phyloP scores from a whole-genome alignment of 2,888 invertebrate species.

The Plemyria rubiginata region DNA sequence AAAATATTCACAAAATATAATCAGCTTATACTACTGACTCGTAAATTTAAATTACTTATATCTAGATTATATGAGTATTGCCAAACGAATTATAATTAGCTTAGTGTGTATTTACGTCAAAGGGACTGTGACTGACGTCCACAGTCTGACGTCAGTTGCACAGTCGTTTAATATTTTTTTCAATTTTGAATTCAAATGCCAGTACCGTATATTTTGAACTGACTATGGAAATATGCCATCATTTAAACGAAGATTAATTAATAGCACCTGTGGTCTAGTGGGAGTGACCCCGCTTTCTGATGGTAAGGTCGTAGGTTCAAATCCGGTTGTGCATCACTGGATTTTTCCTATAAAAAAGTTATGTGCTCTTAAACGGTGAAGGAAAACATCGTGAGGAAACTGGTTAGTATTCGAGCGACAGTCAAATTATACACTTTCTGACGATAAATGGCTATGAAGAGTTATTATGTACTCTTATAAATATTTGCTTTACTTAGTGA shows the following conservation, averaged over 20 bases:
- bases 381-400: no score
- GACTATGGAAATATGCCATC: not conserved
- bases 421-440: constrained; percentile 9
- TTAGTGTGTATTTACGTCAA: constrained; percentile 8
- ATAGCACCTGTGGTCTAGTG: no score
- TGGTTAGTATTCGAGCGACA: not conserved
- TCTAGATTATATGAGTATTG: constrained; percentile 34
- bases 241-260: no score
- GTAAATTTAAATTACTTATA: constrained; percentile 21
- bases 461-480: constrained; percentile 9
- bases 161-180: not conserved
- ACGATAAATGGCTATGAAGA: constrained; percentile 4
- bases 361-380: no score
- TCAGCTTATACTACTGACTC: constrained; percentile 19
- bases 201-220: not conserved
- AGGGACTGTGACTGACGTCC: not conserved
- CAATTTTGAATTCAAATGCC: not conserved
- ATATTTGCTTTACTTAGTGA: constrained; percentile 18
- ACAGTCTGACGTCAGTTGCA: not conserved
- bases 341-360: no score
- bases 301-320: no score
- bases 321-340: no score
- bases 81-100: constrained; percentile 36
- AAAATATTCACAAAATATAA: constrained; percentile 15
- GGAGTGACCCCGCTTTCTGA: no score